These are phyloP conservation scores for Colostygia pectinataria DNA, from an alignment of 2,888 invertebrate species.

Conservation along the genomic window DNA sequence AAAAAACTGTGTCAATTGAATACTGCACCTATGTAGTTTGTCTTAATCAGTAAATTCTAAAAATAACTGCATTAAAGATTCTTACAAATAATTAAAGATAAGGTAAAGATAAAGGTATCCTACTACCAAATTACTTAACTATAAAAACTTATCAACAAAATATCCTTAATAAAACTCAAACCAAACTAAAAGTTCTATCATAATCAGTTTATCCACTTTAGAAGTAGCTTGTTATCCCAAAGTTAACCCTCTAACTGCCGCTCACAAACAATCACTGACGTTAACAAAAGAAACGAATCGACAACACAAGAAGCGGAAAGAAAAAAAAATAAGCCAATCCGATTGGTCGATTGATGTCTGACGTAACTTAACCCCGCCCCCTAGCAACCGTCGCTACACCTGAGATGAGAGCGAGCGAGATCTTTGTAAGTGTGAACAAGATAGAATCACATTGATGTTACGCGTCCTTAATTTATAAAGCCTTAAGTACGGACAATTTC, in stretches of 20 bases:
- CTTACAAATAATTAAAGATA: too few relatives aligned
- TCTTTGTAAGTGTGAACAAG: constrained; percentile 58
- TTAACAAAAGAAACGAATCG: constrained; percentile 64
- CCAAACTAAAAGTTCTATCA: constrained; percentile 36
- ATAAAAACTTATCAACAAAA: neutral
- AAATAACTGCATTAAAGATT: too few relatives aligned
- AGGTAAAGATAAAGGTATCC: too few relatives aligned
- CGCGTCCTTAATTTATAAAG: constrained; percentile 31
- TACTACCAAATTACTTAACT: too few relatives aligned
- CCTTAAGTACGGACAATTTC: constrained; percentile 20
- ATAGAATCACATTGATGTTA: constrained; percentile 60
- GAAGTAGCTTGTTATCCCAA: constrained; percentile 56
- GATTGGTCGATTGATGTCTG: constrained; percentile 68
- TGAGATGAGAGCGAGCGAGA: constrained; percentile 75
- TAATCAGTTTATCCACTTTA: constrained; percentile 42
- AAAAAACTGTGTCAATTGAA: too few relatives aligned
- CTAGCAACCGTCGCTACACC: constrained; percentile 78
- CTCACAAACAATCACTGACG: constrained; percentile 53
- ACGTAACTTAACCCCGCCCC: constrained; percentile 79
- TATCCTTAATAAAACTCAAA: constrained; percentile 18
- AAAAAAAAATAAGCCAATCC: constrained; percentile 57
- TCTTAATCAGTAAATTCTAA: too few relatives aligned
- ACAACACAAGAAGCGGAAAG: constrained; percentile 62
- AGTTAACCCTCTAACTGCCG: constrained; percentile 53
- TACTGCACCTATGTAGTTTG: too few relatives aligned